Evolutionary conservation across 2,113 vertebrate genomes (phyloP).

Genomic region (Mustelus asterias): DNA sequence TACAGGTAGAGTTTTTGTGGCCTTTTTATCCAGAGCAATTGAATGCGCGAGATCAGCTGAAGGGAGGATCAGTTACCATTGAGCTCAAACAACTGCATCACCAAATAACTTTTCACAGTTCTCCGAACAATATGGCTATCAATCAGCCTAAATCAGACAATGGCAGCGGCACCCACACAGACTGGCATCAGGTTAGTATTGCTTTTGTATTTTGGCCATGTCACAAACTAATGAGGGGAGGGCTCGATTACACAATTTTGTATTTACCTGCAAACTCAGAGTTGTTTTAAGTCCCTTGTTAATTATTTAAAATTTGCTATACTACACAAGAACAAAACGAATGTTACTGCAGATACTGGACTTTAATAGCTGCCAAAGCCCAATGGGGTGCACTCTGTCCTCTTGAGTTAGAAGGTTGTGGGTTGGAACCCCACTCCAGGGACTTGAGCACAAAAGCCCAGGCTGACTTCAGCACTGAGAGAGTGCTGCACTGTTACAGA

Average conservation of each 20-base stretch:
- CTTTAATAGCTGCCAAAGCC: background rate
- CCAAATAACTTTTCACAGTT: constrained; percentile 15
- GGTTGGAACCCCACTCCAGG: background rate
- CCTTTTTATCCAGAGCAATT: background rate
- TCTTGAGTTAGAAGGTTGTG: background rate
- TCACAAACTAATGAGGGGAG: background rate
- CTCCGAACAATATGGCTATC: constrained; percentile 9
- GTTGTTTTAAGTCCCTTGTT: background rate
- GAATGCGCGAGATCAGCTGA: background rate
- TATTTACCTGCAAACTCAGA: background rate
- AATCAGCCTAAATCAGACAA: background rate
- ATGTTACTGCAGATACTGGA: background rate
- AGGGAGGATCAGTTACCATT: background rate
- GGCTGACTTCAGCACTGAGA: background rate
- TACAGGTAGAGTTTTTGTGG: background rate
- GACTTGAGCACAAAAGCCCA: no score
- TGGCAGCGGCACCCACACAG: background rate
- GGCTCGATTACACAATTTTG: background rate
- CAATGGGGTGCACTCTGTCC: background rate
- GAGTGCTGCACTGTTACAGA: background rate
- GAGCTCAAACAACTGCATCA: background rate
- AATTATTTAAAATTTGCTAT: background rate
- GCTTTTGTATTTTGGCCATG: background rate
- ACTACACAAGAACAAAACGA: background rate
- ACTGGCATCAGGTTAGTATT: background rate